A percentile compares a stretch with the other conserved stretches of the same genome.
phyloP scores from a whole-genome alignment of 2,888 invertebrate genomes.

The Rambutsinella grinnellia region DNA sequence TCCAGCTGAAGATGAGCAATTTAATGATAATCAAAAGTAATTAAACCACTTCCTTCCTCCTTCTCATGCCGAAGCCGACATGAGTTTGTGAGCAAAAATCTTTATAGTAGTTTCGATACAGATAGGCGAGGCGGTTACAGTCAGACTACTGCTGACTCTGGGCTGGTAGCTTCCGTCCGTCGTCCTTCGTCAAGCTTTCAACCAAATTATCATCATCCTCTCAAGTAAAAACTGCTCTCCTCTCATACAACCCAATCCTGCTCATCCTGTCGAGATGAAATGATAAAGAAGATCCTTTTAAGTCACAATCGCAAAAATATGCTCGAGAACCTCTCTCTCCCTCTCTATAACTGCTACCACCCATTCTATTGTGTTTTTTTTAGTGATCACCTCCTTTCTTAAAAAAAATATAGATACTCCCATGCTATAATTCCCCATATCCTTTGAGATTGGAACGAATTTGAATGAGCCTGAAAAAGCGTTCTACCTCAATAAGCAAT shows the following conservation, averaged over 20 bases:
- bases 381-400: constrained; percentile 47
- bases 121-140: constrained; percentile 46
- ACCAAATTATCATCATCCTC: constrained; percentile 13
- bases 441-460: constrained; percentile 36
- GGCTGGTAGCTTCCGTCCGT: constrained; percentile 47
- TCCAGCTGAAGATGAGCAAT: constrained; percentile 59
- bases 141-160: constrained; percentile 14
- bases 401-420: no score
- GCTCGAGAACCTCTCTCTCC: constrained; percentile 5
- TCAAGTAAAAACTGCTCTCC: not conserved
- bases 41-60: constrained; percentile 59
- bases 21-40: constrained; percentile 59
- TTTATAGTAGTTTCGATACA: constrained; percentile 16
- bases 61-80: constrained; percentile 32
- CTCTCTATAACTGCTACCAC: constrained; percentile 32
- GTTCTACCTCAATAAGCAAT: no score
- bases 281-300: constrained; percentile 54
- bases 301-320: constrained; percentile 50
- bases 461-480: no score
- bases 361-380: constrained; percentile 49
- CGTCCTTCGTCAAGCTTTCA: constrained; percentile 57
- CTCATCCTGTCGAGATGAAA: constrained; percentile 57
- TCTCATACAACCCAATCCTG: constrained; percentile 51
- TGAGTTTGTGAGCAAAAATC: constrained; percentile 42
- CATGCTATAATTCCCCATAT: constrained; percentile 41